Base-by-base conservation (phyloP, 2,113 vertebrate genomes). In the Dasyprocta punctata region DNA sequence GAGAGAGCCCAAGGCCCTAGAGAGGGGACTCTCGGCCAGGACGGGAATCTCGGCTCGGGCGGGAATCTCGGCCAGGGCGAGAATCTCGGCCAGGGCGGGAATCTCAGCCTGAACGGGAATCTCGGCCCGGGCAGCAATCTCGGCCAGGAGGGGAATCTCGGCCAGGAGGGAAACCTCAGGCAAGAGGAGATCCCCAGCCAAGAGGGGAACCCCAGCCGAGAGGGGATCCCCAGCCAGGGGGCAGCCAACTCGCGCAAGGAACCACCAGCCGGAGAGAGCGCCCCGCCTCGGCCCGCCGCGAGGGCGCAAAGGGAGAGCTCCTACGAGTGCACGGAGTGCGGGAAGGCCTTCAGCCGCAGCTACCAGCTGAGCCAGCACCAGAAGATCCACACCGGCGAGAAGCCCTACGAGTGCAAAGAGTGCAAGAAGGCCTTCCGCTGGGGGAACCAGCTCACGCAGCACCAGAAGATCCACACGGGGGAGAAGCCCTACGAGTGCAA, bases 401-500 rank as follows among this genome's bases (percentile, higher is more conserved):
- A 98, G 36, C 96, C 96, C 36, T 97, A 89, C 0, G 60, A 96
- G 6, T 97, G 96, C 30, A 94, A 96, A 16, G 95, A 97, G 0
- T 97, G 96, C n/a, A 97, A 96, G 78, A 97, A 98, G 75, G 92
- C 91, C 65, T 98, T 98, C 17, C 89, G 98, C 0, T 98, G 98
- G 88, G 98, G 98, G 49, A 98, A 98, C 22, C 98, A 98, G 3
- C 94, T 97, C 9, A 93, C 93, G 7, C 97, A 96, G 28, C 96
- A 96, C 28, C 97, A 96, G 86, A 97, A 96, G 86, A 98, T 98
- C 16, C 98, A 98, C 44, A 98, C 98, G 0, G 97, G 98, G 0
- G 98, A 98, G 80, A 98, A 98, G 36, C 96, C 95, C 1, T 97
- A 97, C 1, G 90, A 92, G 4, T 97, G 96, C n/a, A 94, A 91